Base-by-base conservation (phyloP, 2,888 invertebrate genomes). In the Mechanitis messenoides region DNA sequence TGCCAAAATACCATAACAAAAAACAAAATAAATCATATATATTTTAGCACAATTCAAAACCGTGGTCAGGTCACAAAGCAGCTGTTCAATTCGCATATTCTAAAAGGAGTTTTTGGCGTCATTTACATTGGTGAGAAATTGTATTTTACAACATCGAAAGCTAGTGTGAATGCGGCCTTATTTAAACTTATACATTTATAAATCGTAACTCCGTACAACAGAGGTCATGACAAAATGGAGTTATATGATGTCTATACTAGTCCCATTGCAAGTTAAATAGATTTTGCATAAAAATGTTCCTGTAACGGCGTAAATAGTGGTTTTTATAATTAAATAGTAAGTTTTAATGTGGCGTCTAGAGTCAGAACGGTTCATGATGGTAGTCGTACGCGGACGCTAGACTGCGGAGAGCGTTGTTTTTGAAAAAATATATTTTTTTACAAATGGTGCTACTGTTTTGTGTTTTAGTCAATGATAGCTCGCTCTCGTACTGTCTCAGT, bases 371-470 rank as follows among this genome's bases (percentile, higher is more conserved):
- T 68, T 70, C 68, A 74, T 68, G 65, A 69, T 72, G 72, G 74
- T 71, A 65, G 78, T 74, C 72, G 73, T 72, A 76, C 75, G 76
- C 70, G 69, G 75, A 74, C 46, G 35, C 56, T 31, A 12, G 45
- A 7, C 33, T 46, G 45, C 31, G 31, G 69, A 71, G 68, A 76
- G 72, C 78, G 76, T 77, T 80, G 79, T 77, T 77, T 80, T 79
- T 71, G 72, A 74, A 73, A 62, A 73, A 71, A 66, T 79, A 80
- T 85, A 86, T 87, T 87, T 87, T 88, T 86, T 87, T 87, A 87
- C 85, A 83, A 87, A 88, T 87, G 89, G 89, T 90, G 89, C 89
- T 90, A 88, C 80, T 83, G 80, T 84, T 85, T 86, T 85, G 80
- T 78, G 84, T 86, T 86, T 82, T 85, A 84, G 85, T 83, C 82